Evolutionary conservation across 2,888 invertebrate species (phyloP), one percentile per base, ranked within the genome.

Genomic region (Stenodema calcarata): DNA sequence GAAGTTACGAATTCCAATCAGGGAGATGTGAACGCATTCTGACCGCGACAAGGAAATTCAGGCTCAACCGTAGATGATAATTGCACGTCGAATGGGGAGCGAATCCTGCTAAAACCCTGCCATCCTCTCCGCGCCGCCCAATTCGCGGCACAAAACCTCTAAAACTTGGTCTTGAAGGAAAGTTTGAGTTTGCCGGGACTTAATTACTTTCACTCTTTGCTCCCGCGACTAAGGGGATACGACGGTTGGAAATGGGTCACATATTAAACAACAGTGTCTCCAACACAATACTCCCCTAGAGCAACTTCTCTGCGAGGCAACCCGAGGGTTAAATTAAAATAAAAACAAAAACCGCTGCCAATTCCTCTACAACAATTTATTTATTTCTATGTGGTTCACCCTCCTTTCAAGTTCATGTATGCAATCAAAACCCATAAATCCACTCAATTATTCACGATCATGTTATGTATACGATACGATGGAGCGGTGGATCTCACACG

Each of bases 121-220:
- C 18, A 23, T 62, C 62, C 1, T 23, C 62, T 7, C 23, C 62
- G 6, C 62, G 23, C 11, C 23, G 62, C 18, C 62, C 23, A 23
- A 62, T 23, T 62, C 23, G 62, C 9, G 27, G 27, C 44, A 44
- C 78, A 78, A 78, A 78, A 78, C 78, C 78, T 78, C 78, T 78
- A 78, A 78, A 78, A 78, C 78, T 78, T 27, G 27, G 44, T 18
- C 78, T 78, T 78, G 41, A 23, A 44, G 44, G 44, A 78, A 78
- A 78, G 78, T 78, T 78, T 1, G 27, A 44, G 44, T 23, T 44
- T 18, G 42, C 78, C n/a, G 41, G 23, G 78, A 41, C 78, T 78
- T 78, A 78, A 78, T 78, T 78, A 78, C 78, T 78, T 78, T 78
- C 78, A 78, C 78, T 78, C 78, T 78, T 41, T 44, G 78, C 78